A percentile compares a stretch with the other conserved stretches of the same genome.
Conservation (phyloP, 64 coral and sea anemone genomes). For the Montipora cactus region DNA sequence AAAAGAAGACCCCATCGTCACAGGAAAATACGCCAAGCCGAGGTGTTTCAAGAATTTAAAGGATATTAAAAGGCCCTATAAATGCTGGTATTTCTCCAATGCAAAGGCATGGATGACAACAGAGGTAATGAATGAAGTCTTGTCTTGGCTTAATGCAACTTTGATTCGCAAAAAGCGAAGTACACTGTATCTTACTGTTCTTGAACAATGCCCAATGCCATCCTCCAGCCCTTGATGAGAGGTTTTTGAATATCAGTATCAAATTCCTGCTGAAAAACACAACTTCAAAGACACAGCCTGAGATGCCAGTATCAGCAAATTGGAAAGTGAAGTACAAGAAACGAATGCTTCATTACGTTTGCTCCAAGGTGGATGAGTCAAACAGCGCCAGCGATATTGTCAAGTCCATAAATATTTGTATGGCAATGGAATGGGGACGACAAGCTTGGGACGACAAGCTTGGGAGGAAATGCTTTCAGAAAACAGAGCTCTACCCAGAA, state of each 20-base stretch:
- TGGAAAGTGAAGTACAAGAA: constrained; percentile 24
- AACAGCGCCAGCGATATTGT: background rate
- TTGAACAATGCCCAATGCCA: constrained; percentile 39
- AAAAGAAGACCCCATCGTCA: background rate
- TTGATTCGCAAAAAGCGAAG: background rate
- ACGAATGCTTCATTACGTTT: background rate
- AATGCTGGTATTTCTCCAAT: background rate
- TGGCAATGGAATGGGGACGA: background rate
- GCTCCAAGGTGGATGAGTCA: background rate
- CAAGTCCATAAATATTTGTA: background rate
- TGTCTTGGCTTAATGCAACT: background rate
- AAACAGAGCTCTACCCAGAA: too few species aligned
- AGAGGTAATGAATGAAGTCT: background rate
- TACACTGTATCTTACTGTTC: constrained; percentile 31
- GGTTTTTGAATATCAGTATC: background rate
- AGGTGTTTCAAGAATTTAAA: too few species aligned
- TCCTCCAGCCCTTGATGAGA: background rate
- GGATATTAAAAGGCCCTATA: background rate
- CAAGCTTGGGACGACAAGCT: background rate
- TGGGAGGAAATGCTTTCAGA: too few species aligned
- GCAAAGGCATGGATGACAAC: constrained; percentile 16
- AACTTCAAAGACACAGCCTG: constrained; percentile 7
- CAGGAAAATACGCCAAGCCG: background rate
- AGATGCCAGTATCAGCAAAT: background rate
- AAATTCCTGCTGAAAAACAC: constrained; percentile 25